Conservation (phyloP, 2,888 invertebrate species). For the Xestobium rufovillosum region DNA sequence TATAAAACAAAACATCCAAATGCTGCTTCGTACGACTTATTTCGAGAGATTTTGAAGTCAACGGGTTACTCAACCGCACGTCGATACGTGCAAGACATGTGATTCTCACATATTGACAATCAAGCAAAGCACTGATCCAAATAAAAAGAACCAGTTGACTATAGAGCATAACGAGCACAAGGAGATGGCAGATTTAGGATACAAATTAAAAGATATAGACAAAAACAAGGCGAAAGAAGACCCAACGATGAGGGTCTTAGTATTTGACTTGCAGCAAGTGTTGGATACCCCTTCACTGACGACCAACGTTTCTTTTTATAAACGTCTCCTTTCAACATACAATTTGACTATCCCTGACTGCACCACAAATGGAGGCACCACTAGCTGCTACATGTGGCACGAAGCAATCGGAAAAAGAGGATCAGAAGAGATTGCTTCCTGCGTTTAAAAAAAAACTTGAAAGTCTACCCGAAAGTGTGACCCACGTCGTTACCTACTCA, state of each 20-base stretch:
- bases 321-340: slow-evolving; percentile 17
- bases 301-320: slow-evolving; percentile 19
- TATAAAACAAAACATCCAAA: slow-evolving; percentile 2
- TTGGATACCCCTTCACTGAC: slow-evolving; percentile 18
- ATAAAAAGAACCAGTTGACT: slow-evolving; percentile 3
- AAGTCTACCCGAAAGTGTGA: slow-evolving; percentile 14
- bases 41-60: slow-evolving; percentile 12
- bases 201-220: slow-evolving; percentile 10
- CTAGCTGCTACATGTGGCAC: slow-evolving; percentile 18
- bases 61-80: slow-evolving; percentile 16
- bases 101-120: slow-evolving; percentile 11
- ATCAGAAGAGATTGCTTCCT: slow-evolving; percentile 15
- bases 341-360: slow-evolving; percentile 18
- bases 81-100: slow-evolving; percentile 19
- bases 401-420: slow-evolving; percentile 17
- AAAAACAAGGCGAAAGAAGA: slow-evolving; percentile 10
- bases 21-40: slow-evolving; percentile 3
- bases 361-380: slow-evolving; percentile 14
- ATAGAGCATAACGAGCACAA: slow-evolving; percentile 15
- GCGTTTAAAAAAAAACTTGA: slow-evolving; percentile 20
- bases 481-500: slow-evolving; percentile 21
- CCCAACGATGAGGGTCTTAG: slow-evolving; percentile 11
- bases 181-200: slow-evolving; percentile 15
- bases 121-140: slow-evolving; percentile 12
- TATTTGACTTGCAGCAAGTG: slow-evolving; percentile 18